phyloP scores from a whole-genome alignment of 2,888 invertebrate genomes.

The Priocnemis perturbator region DNA sequence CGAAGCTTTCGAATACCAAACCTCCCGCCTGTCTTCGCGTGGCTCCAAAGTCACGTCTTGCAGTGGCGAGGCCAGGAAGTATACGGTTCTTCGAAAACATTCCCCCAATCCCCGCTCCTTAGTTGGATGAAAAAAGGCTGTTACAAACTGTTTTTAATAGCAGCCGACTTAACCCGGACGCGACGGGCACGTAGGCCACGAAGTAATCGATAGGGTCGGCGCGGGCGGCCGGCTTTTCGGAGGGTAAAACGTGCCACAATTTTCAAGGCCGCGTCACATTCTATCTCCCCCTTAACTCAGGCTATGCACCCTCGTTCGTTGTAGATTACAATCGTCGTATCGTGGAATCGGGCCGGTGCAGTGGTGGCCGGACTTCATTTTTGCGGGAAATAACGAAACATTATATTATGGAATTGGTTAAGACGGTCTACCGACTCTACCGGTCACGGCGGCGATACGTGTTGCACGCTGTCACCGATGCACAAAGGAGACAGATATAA shows the following conservation, averaged over 20 bases:
- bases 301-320: too few species aligned
- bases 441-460: too few species aligned
- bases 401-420: too few species aligned
- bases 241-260: conserved; percentile 16
- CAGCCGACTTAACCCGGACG: too few species aligned
- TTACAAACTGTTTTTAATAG: too few species aligned
- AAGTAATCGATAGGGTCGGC: conserved; percentile 49
- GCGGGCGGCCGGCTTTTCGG: conserved; percentile 31
- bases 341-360: too few species aligned
- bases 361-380: too few species aligned
- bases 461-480: conserved; percentile 14
- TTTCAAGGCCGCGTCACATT: conserved; percentile 31
- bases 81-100: conserved; percentile 17
- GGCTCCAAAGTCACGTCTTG: conserved; percentile 35
- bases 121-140: too few species aligned
- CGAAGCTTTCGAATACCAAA: conserved; percentile 24
- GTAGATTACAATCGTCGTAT: too few species aligned
- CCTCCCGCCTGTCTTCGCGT: conserved; percentile 34
- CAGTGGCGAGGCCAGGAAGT: conserved; percentile 9
- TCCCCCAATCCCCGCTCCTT: conserved; percentile 8
- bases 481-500: conserved; percentile 32
- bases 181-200: conserved; percentile 30
- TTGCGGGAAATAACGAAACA: too few species aligned
- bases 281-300: background rate
- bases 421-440: too few species aligned